These are phyloP conservation scores for Polyommatus iphigenia DNA, from an alignment of 2,888 invertebrate genomes.

Conservation along the genomic window DNA sequence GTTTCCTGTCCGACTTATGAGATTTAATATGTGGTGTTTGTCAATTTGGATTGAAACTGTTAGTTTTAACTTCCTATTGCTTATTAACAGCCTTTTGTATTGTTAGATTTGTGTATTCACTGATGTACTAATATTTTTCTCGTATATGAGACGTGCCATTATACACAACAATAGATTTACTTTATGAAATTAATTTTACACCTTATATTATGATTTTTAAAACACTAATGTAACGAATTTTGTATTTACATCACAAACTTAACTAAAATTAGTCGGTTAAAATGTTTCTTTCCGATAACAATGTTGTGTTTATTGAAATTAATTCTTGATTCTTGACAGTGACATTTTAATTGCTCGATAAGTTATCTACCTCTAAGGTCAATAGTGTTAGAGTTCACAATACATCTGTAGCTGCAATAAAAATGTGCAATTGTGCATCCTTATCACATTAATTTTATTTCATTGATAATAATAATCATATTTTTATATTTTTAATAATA, in stretches of 20 bases:
- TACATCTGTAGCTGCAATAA: slow-evolving; percentile 17
- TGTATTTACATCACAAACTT: slow-evolving; percentile 18
- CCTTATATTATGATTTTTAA: slow-evolving; percentile 13
- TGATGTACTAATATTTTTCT: slow-evolving; percentile 61
- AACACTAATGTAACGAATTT: not conserved
- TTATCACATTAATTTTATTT: not conserved
- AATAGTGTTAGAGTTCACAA: slow-evolving; percentile 37
- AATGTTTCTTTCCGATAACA: slow-evolving; percentile 33
- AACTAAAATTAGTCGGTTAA: not conserved
- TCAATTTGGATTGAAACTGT: slow-evolving; percentile 60
- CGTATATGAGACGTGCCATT: slow-evolving; percentile 70
- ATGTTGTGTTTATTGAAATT: slow-evolving; percentile 36
- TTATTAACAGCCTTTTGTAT: slow-evolving; percentile 44
- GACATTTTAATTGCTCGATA: slow-evolving; percentile 36
- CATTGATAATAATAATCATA: slow-evolving; percentile 9
- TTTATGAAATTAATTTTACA: slow-evolving; percentile 14
- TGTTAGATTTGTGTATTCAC: slow-evolving; percentile 44
- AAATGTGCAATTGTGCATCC: not conserved
- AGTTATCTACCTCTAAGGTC: slow-evolving; percentile 43
- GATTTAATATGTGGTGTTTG: slow-evolving; percentile 61
- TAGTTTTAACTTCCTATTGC: slow-evolving; percentile 55
- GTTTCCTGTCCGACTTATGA: slow-evolving; percentile 75
- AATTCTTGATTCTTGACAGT: slow-evolving; percentile 21
- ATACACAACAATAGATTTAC: slow-evolving; percentile 41
- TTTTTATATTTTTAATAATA: not conserved